Conservation (phyloP, 2,797 vertebrate genomes). For the Tapirus indicus region DNA sequence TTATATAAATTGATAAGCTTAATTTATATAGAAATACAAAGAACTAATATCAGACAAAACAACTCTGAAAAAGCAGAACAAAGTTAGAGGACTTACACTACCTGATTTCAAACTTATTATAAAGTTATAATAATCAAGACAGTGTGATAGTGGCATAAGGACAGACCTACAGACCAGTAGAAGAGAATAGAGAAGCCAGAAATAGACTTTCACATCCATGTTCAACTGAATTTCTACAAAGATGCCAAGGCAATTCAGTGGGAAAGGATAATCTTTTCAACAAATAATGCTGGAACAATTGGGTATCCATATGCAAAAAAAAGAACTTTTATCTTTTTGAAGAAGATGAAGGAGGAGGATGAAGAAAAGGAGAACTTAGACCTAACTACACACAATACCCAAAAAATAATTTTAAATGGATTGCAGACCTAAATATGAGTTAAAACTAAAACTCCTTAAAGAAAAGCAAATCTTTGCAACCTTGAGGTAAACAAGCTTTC, state of each 20-base stretch:
- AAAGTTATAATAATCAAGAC: neutral
- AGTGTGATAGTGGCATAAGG: neutral
- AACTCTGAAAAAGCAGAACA: neutral
- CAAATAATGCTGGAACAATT: neutral
- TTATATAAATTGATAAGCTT: neutral
- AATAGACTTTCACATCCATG: neutral
- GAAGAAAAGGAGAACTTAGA: neutral
- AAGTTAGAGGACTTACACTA: neutral
- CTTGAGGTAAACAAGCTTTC: neutral
- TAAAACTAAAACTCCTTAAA: conserved; percentile 48
- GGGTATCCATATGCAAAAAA: neutral
- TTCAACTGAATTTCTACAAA: neutral
- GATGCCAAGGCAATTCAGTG: neutral
- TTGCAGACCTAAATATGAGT: neutral
- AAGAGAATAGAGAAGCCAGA: neutral
- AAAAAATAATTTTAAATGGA: conserved; percentile 35
- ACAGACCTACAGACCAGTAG: neutral
- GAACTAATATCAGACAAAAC: neutral
- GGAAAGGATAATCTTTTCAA: neutral
- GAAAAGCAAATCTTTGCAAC: neutral
- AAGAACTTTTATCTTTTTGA: neutral
- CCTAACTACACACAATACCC: neutral
- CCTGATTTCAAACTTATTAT: neutral
- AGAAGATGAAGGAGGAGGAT: neutral
- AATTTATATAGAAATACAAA: neutral